Percentiles rank a stretch among this genome's conserved stretches.
Evolutionary conservation across 1,140 invertebrate species (phyloP).

Genomic region (Drosophila novamexicana): DNA sequence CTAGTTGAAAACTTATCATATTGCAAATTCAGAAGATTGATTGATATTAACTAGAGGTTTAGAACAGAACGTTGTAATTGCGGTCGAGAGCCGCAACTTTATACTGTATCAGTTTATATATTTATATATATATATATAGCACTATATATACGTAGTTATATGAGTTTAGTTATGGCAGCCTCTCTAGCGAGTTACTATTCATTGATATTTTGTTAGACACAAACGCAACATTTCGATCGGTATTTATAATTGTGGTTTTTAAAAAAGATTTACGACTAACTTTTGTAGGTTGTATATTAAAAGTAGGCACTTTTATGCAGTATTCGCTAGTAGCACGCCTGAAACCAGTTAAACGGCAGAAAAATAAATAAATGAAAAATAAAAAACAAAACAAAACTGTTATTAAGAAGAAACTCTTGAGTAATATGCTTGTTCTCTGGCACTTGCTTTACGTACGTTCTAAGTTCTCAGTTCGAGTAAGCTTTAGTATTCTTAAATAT

Average conservation of each 20-base stretch:
- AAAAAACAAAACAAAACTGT: slow-evolving; percentile 1
- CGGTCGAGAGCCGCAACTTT: slow-evolving; percentile 14
- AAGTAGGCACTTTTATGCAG: slow-evolving; percentile 48
- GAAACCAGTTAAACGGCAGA: slow-evolving; percentile 39
- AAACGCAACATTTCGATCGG: slow-evolving; percentile 59
- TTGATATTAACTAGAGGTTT: slow-evolving; percentile 60
- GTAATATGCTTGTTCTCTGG: not conserved
- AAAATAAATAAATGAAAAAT: not conserved
- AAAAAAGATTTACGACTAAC: slow-evolving; percentile 49
- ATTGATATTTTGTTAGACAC: slow-evolving; percentile 64
- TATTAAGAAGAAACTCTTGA: slow-evolving; percentile 3
- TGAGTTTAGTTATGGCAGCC: slow-evolving; percentile 34
- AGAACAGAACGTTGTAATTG: slow-evolving; percentile 22
- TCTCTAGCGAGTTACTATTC: slow-evolving; percentile 41
- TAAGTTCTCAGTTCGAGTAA: slow-evolving; percentile 37
- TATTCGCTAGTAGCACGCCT: slow-evolving; percentile 55
- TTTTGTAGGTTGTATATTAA: slow-evolving; percentile 29
- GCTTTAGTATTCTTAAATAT: slow-evolving; percentile 56
- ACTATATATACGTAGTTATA: slow-evolving; percentile 3
- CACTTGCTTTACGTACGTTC: slow-evolving; percentile 26
- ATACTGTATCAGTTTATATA: slow-evolving; percentile 39
- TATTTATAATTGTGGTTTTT: slow-evolving; percentile 26
- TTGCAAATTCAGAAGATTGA: slow-evolving; percentile 70
- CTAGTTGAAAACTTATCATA: slow-evolving; percentile 59
- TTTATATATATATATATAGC: slow-evolving; percentile 22